Base-by-base conservation (phyloP, 2,888 invertebrate genomes). In the Onthophagus sagittarius region DNA sequence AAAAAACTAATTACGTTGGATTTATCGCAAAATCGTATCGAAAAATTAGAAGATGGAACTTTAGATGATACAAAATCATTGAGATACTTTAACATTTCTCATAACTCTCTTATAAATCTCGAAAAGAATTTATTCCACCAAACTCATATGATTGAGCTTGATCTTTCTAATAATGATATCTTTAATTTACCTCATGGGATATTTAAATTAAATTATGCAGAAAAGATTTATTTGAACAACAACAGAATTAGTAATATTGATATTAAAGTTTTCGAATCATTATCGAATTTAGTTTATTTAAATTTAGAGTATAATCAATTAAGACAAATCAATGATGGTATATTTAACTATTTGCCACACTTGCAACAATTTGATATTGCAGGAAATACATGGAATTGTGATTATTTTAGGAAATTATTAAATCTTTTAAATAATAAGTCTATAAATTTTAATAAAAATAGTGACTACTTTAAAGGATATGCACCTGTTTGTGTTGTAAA, bases 351-450 rank as follows among this genome's bases (percentile, higher is more conserved):
- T 75, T 15, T 77, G 4, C 69, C 71, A 13, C 77, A 77, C 69
- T 74, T 80, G 65, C 74, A 79, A 69, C 31, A 32, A 33, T 73
- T 81, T 69, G 76, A 80, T 73, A 76, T 80, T 64, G 75, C 73
- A 33, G 78, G 77, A 13, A 80, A 81, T 73, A 78, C 78, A 13
- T 81, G 80, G 80, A 78, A 79, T 65, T 79, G 78, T 73, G 72
- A 75, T 39, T 78, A 77, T 72, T 74, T 80, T 5, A 70, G 76
- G 11, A 69, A 76, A 62, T 63, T 80, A 33, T n/a, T 32, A n/a
- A 33, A 65, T 15, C n/a, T 14, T 65, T 69, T 69, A n/a, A 33
- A 9, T 15, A n/a, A 69, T 33, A 69, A 69, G 6, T 7, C 0
- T 53, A 53, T 53, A 1, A 53, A 53, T 53, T 53, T 53, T 11